Conservation (phyloP, 2,888 invertebrate genomes). For the Globia sparganii region DNA sequence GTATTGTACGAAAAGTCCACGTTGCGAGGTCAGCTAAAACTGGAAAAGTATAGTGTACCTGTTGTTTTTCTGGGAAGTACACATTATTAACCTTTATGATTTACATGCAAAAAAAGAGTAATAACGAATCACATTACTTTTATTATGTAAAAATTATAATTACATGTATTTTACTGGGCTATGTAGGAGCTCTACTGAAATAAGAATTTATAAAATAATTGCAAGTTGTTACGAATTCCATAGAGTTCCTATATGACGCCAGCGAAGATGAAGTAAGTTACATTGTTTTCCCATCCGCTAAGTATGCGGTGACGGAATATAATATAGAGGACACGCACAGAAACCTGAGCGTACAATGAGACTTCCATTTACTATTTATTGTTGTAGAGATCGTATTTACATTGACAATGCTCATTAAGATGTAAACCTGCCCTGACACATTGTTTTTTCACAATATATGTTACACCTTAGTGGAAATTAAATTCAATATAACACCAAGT, state of each 20-base stretch:
- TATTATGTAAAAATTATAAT: slow-evolving; percentile 63
- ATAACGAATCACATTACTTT: slow-evolving; percentile 61
- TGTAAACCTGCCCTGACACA: slow-evolving; percentile 17
- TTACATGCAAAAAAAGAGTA: slow-evolving; percentile 1
- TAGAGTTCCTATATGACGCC: slow-evolving; percentile 30
- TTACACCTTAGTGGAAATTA: slow-evolving; percentile 24
- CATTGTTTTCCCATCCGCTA: slow-evolving; percentile 12
- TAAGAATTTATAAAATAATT: slow-evolving; percentile 22
- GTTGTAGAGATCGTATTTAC: slow-evolving; percentile 21
- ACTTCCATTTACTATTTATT: slow-evolving; percentile 24
- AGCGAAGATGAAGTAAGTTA: slow-evolving; percentile 20
- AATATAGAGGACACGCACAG: slow-evolving; percentile 6
- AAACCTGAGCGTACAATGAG: slow-evolving; percentile 17
- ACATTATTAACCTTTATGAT: background rate
- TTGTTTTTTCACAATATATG: background rate
- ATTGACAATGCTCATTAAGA: slow-evolving; percentile 11
- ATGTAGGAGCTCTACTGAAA: slow-evolving; percentile 46
- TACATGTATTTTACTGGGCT: slow-evolving; percentile 41
- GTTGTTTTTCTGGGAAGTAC: background rate
- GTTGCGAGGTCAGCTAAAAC: too few species aligned
- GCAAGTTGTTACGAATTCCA: slow-evolving; percentile 9
- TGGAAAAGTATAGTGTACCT: too few species aligned
- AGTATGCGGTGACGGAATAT: background rate
- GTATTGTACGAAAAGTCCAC: too few species aligned
- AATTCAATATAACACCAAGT: slow-evolving; percentile 50